Conservation (phyloP, 2,797 vertebrate genomes). For the Salmo trutta region DNA sequence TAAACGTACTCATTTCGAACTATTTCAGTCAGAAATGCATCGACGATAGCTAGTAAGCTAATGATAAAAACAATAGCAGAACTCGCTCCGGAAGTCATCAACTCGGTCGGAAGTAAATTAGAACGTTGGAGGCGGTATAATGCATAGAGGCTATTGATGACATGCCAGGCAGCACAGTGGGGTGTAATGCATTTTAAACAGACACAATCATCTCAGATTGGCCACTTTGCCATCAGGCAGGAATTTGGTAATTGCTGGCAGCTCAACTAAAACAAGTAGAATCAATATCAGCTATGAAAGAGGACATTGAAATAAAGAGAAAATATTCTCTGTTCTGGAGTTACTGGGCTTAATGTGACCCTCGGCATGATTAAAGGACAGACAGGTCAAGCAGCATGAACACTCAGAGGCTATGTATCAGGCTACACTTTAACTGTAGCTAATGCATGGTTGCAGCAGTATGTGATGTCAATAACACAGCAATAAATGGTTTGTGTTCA, state of each 20-base stretch:
- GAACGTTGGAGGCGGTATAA: too few species aligned
- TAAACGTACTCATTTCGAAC: too few species aligned
- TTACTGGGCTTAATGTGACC: background rate
- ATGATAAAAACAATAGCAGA: too few species aligned
- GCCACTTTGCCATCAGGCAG: slow-evolving; percentile 71
- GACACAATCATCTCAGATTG: slow-evolving; percentile 72
- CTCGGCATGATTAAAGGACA: background rate
- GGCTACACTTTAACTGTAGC: background rate
- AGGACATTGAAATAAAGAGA: slow-evolving; percentile 55
- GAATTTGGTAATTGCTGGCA: slow-evolving; percentile 70
- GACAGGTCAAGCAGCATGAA: background rate
- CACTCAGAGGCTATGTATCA: background rate
- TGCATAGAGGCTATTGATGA: slow-evolving; percentile 52
- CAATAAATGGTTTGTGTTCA: background rate
- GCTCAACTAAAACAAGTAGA: slow-evolving; percentile 63
- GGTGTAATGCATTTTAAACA: slow-evolving; percentile 75
- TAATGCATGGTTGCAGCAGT: background rate
- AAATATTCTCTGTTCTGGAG: slow-evolving; percentile 40
- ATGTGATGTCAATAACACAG: background rate
- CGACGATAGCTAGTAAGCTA: too few species aligned
- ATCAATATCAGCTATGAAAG: slow-evolving; percentile 61
- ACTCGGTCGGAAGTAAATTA: too few species aligned
- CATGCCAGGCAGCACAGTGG: slow-evolving; percentile 63
- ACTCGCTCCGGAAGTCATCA: too few species aligned
- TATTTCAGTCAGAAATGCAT: too few species aligned